A percentile compares a stretch with the other conserved stretches of the same genome.
These are phyloP conservation scores for Augochlora pura DNA, from an alignment of 1,140 invertebrate species.

Conservation along the genomic window DNA sequence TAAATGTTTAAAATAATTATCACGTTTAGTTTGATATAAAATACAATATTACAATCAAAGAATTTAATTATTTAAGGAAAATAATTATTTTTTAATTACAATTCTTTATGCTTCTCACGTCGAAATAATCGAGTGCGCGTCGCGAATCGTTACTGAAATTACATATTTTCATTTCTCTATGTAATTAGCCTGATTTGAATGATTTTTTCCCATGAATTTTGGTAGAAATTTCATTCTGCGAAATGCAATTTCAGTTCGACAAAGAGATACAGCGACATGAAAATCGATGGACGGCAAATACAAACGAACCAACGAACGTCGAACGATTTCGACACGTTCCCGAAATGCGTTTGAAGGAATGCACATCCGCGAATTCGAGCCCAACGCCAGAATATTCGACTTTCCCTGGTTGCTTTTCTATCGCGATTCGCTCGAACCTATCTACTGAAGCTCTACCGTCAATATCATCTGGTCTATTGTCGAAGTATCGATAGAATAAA, in stretches of 20 bases:
- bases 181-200: background rate
- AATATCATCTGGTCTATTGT: slow-evolving; percentile 17
- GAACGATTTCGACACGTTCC: background rate
- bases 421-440: slow-evolving; percentile 31
- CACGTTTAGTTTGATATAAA: no score
- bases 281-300: background rate
- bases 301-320: background rate
- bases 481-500: slow-evolving; percentile 3
- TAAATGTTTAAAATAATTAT: no score
- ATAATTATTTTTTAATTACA: no score
- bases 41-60: no score
- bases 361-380: slow-evolving; percentile 19
- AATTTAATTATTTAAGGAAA: no score
- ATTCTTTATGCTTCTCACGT: no score
- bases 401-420: slow-evolving; percentile 17
- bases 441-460: background rate
- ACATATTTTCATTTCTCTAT: background rate
- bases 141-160: slow-evolving; percentile 26
- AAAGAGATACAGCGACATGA: background rate
- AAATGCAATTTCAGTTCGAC: background rate
- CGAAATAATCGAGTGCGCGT: background rate
- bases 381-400: slow-evolving; percentile 33
- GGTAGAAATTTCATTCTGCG: no score
- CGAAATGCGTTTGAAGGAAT: background rate
- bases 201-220: background rate